These are phyloP conservation scores for Andrena chrysosceles DNA, from an alignment of 2,888 invertebrate genomes.

Conservation along the genomic window DNA sequence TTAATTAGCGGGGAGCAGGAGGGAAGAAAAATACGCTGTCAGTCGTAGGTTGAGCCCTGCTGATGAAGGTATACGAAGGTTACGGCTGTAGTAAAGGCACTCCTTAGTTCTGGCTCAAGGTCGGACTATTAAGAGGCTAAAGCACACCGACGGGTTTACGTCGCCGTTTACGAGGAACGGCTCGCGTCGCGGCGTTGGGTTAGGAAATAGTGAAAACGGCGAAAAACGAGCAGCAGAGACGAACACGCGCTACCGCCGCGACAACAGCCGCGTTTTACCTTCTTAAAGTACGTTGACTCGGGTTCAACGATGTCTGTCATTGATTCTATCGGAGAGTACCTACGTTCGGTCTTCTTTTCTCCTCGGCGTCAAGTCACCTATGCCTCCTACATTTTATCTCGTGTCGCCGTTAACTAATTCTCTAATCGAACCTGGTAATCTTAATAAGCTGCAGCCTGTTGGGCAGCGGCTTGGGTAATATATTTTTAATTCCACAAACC, in stretches of 20 bases:
- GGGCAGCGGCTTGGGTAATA: no score
- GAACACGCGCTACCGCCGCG: neutral
- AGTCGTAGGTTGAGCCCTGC: conserved; percentile 50
- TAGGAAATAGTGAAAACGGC: conserved; percentile 56
- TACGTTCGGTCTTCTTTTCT: no score
- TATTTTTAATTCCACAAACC: no score
- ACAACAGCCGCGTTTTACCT: neutral
- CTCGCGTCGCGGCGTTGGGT: conserved; percentile 35
- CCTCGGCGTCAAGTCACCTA: no score
- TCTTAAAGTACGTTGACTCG: neutral
- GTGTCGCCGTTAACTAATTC: no score
- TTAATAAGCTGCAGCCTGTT: no score
- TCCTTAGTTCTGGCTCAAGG: conserved; percentile 71
- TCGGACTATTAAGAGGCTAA: conserved; percentile 68
- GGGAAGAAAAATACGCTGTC: conserved; percentile 46
- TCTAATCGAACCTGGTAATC: no score
- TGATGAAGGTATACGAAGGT: conserved; percentile 68
- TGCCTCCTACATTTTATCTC: no score
- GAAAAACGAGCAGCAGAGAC: conserved; percentile 31
- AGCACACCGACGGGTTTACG: conserved; percentile 68
- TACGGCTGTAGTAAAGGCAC: conserved; percentile 64
- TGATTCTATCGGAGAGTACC: no score
- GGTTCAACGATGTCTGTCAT: no score
- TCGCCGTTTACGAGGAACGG: conserved; percentile 54
- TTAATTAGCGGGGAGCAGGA: conserved; percentile 36